phyloP scores from a whole-genome alignment of 2,113 vertebrate species.

The Xenus cinereus region DNA sequence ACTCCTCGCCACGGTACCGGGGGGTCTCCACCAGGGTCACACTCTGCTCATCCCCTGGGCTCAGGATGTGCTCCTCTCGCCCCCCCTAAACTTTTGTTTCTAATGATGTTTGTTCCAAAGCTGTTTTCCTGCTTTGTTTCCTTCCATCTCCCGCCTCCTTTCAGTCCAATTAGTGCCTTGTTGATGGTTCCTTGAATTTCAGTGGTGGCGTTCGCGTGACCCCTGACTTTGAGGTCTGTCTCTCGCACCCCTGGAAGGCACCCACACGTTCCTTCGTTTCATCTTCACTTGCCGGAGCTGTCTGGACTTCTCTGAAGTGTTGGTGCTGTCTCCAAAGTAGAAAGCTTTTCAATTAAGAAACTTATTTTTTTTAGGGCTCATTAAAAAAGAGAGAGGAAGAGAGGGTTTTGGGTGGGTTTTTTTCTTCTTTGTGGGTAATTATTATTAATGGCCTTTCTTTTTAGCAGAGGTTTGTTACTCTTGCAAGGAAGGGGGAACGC shows the following conservation, averaged over 20 bases:
- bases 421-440: slow-evolving; percentile 21
- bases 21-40: rapidly evolving
- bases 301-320: slow-evolving; percentile 42
- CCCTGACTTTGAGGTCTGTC: slow-evolving; percentile 19
- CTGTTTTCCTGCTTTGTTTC: slow-evolving; percentile 12
- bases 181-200: slow-evolving; percentile 4
- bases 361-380: slow-evolving; percentile 48
- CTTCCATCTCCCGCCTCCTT: background rate
- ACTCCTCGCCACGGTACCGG: rapidly evolving
- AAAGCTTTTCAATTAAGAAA: slow-evolving; percentile 69
- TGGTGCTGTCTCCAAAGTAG: slow-evolving; percentile 41
- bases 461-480: background rate
- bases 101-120: slow-evolving; percentile 11
- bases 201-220: background rate
- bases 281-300: background rate
- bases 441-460: slow-evolving; percentile 48
- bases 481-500: background rate
- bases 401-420: background rate
- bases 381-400: slow-evolving; percentile 56
- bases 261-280: slow-evolving; percentile 20
- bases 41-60: rapidly evolving
- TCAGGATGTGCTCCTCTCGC: background rate
- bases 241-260: background rate
- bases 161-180: slow-evolving; percentile 59
- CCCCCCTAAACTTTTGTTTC: background rate